These are phyloP conservation scores for Lacerta viridis DNA, from an alignment of 2,797 vertebrate species.

Conservation along the genomic window DNA sequence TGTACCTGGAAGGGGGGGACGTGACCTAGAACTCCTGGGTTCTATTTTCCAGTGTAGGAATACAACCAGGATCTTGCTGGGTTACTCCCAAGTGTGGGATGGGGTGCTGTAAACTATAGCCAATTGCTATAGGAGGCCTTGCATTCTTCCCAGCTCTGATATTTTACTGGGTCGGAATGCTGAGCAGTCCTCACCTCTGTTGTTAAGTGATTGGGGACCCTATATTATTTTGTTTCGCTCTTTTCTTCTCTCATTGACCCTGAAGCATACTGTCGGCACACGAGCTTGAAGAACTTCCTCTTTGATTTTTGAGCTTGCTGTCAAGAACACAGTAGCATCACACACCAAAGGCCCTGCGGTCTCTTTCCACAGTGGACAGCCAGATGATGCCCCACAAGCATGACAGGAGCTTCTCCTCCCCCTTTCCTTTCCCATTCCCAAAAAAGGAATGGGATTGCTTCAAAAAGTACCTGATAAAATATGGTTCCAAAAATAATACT, in stretches of 20 bases:
- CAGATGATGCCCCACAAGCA: no score
- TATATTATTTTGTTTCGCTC: not conserved
- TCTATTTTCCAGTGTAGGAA: not conserved
- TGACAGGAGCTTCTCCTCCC: no score
- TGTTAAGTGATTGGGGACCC: not conserved
- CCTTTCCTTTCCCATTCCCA: no score
- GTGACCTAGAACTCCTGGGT: not conserved
- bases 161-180: constrained; percentile 17
- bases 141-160: constrained; percentile 13
- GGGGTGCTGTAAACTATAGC: not conserved
- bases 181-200: not conserved
- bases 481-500: no score
- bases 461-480: no score
- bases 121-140: not conserved
- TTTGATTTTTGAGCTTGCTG: not conserved
- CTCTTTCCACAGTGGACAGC: no score
- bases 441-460: no score
- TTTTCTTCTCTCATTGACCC: not conserved
- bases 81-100: not conserved
- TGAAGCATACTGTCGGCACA: not conserved
- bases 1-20: not conserved
- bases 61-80: not conserved
- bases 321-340: no score
- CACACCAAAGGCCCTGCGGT: no score
- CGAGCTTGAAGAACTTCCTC: not conserved